Percentiles rank a stretch among this genome's conserved stretches.
Conservation (phyloP, 2,113 vertebrate genomes). For the Channa argus region DNA sequence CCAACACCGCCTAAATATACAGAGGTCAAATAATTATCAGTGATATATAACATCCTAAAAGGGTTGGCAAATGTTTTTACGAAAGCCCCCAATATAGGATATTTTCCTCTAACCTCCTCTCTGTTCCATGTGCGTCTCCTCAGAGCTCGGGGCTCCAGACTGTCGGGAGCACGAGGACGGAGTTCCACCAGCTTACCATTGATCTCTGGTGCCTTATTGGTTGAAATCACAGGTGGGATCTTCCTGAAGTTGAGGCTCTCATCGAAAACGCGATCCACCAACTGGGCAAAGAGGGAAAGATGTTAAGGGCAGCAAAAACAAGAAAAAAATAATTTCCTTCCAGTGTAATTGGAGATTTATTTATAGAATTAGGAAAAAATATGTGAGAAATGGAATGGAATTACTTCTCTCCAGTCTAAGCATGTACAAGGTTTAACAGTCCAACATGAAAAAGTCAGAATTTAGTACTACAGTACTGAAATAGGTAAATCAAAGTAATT, state of each 20-base stretch:
- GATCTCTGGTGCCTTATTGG: slow-evolving; percentile 89
- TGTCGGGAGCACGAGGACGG: slow-evolving; percentile 88
- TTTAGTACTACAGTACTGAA: background rate
- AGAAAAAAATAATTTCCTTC: background rate
- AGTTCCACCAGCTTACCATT: slow-evolving; percentile 88
- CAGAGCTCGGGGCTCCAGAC: slow-evolving; percentile 91
- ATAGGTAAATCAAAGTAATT: background rate
- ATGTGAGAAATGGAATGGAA: slow-evolving; percentile 29
- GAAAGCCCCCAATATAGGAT: background rate
- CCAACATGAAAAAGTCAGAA: background rate
- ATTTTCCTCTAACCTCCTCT: slow-evolving; percentile 88
- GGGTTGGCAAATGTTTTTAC: background rate
- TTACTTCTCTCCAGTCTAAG: background rate
- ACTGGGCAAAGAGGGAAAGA: slow-evolving; percentile 72
- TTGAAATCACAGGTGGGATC: slow-evolving; percentile 91
- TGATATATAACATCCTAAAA: background rate
- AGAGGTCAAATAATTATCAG: background rate
- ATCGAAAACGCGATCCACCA: slow-evolving; percentile 98
- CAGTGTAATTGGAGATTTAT: background rate
- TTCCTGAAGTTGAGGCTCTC: slow-evolving; percentile 99
- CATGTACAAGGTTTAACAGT: too few species aligned
- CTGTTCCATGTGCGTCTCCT: slow-evolving; percentile 96
- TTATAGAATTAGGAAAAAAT: slow-evolving; percentile 14
- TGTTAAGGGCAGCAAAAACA: background rate
- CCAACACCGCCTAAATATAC: slow-evolving; percentile 90